Percentiles rank a stretch among this genome's conserved stretches.
These are phyloP conservation scores for Drosophila pullipes DNA, from an alignment of 2,888 invertebrate species.

Conservation along the genomic window DNA sequence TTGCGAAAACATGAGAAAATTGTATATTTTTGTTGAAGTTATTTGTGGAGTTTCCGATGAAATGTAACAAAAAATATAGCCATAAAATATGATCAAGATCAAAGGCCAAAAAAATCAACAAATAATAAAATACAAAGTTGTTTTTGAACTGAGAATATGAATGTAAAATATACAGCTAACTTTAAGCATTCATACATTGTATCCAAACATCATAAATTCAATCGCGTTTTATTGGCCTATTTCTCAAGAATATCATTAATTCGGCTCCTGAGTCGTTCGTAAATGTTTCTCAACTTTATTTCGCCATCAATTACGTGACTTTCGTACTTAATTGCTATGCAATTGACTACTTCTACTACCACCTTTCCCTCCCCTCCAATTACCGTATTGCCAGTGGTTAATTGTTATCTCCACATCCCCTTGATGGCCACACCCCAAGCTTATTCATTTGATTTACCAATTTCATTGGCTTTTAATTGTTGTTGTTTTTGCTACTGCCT, in stretches of 20 bases:
- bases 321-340: constrained; percentile 15
- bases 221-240: neutral
- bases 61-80: neutral
- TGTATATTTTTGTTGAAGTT: neutral
- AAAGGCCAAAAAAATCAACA: neutral
- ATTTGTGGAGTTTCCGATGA: neutral
- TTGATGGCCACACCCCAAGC: neutral
- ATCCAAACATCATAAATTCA: neutral
- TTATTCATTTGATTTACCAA: constrained; percentile 17
- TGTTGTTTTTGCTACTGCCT: constrained; percentile 1
- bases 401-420: neutral
- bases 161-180: neutral
- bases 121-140: no score
- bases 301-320: constrained; percentile 4
- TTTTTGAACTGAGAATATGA: neutral
- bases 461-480: neutral
- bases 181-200: neutral
- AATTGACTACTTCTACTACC: constrained; percentile 14
- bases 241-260: neutral
- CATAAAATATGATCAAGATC: neutral
- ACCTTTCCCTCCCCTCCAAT: neutral
- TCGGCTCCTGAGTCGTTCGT: neutral
- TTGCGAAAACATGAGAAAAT: neutral
- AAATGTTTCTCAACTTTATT: neutral
- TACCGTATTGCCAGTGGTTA: constrained; percentile 2